Base-by-base conservation (phyloP, 2,797 vertebrate species). In the Myotis findleyi region DNA sequence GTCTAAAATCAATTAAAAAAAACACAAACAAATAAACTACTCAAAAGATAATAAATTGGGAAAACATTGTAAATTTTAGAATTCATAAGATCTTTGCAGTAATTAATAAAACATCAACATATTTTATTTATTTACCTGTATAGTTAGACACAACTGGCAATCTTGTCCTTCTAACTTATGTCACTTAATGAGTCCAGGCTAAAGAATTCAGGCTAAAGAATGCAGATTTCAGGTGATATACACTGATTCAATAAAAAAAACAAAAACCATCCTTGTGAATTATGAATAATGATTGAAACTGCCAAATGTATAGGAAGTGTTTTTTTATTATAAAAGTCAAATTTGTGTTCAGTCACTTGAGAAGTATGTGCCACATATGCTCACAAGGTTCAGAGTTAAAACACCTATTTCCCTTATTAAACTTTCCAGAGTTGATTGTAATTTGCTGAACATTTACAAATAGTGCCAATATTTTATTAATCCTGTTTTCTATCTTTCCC, bases 391-490 rank as follows among this genome's bases (percentile, higher is more conserved):
- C 53, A 66, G 53, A 36, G 6, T 86, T 69, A 83, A 91, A 73
- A 62, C 17, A 36, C 9, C 1, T 38, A 73, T 82, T 89, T 80
- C 38, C 71, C 68, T 10, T 47, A 13, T 72, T 76, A 72, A 89
- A 69, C 30, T 14, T 80, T 72, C 47, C n/a, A 53, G 51, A 20
- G 14, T 55, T 59, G 21, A 51, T 23, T 73, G 51, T 53, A 66
- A 62, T 93, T 90, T 92, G 59, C 30, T 87, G 27, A 89, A 90
- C 9, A 80, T 76, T 92, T 86, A 53, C 13, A 89, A 79, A 64
- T 64, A 68, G 5, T 51, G 13, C 21, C 25, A 7, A 5, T 71
- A 53, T 30, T 76, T 92, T 44, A 59, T 79, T 79, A 89, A 68
- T 33, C 13, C 51, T 79, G 30, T 88, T 94, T 76, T 76, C 64